phyloP scores from a whole-genome alignment of 2,797 vertebrate genomes.

The Discoglossus pictus region DNA sequence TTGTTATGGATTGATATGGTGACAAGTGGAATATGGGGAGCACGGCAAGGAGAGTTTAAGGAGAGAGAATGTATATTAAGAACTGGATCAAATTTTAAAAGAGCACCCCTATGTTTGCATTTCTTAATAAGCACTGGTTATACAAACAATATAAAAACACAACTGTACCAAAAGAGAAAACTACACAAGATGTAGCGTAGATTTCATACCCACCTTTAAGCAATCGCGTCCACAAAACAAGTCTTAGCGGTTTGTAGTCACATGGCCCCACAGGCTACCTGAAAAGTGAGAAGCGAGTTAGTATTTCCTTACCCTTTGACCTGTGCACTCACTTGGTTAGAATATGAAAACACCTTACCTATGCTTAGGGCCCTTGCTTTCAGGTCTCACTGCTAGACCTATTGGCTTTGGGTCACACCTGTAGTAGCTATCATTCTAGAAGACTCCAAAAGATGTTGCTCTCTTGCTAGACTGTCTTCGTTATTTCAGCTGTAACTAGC shows the following conservation, averaged over 20 bases:
- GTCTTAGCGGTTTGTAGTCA: background rate
- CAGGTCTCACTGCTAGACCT: constrained; percentile 91
- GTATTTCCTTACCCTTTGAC: constrained; percentile 81
- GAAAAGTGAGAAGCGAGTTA: constrained; percentile 66
- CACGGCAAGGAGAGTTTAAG: no score
- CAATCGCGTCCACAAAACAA: background rate
- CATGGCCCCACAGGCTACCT: background rate
- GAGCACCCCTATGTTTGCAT: no score
- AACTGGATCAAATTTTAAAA: no score
- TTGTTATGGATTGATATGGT: no score
- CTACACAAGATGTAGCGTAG: no score
- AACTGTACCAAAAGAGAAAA: no score
- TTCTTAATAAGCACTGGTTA: no score
- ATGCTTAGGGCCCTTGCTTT: constrained; percentile 92
- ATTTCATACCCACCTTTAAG: background rate
- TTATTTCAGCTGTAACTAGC: constrained; percentile 93
- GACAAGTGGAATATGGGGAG: no score
- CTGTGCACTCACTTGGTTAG: constrained; percentile 9
- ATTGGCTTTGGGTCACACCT: constrained; percentile 83
- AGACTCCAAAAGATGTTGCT: constrained; percentile 83
- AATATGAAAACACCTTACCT: constrained; percentile 73
- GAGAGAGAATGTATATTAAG: no score
- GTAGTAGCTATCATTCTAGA: constrained; percentile 89
- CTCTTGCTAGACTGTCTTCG: constrained; percentile 90
- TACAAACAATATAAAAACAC: no score